A percentile compares a stretch with the other conserved stretches of the same genome.
These are phyloP conservation scores for Procavia capensis DNA, from an alignment of 2,113 vertebrate species.

Conservation along the genomic window DNA sequence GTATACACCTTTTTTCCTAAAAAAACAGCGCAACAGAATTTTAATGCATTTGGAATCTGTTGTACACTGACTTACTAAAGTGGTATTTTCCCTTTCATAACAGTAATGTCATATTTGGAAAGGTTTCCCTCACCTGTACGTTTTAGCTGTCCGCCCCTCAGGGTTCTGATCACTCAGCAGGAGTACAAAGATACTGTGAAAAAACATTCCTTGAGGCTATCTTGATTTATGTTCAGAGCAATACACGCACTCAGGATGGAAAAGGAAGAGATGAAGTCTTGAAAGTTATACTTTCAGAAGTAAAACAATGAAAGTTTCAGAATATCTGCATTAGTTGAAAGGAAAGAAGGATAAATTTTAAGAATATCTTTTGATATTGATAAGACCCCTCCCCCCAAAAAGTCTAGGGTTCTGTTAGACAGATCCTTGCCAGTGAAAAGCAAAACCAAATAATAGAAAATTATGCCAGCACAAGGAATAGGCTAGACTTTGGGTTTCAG, in stretches of 20 bases:
- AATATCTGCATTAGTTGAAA: background rate
- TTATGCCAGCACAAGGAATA: conserved; percentile 52
- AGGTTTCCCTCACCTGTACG: conserved; percentile 22
- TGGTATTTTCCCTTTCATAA: background rate
- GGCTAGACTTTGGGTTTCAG: conserved; percentile 12
- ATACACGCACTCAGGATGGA: background rate
- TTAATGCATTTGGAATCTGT: conserved; percentile 15
- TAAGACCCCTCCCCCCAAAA: background rate
- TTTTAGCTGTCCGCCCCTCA: background rate
- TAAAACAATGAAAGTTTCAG: background rate
- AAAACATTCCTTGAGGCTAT: background rate
- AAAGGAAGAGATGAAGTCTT: background rate
- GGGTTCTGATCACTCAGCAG: background rate
- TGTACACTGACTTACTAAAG: background rate
- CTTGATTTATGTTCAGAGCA: conserved; percentile 21
- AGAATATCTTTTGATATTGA: background rate
- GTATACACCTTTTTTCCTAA: background rate
- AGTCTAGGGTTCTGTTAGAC: conserved; percentile 25
- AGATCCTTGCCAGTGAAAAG: conserved; percentile 72
- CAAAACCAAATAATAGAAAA: conserved; percentile 74
- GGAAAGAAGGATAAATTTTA: background rate
- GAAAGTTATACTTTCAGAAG: conserved; percentile 8
- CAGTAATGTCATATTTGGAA: background rate
- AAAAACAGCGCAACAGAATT: background rate
- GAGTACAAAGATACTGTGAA: background rate